Base-by-base conservation (phyloP, 2,888 invertebrate species). In the Drosophila aldrichi region DNA sequence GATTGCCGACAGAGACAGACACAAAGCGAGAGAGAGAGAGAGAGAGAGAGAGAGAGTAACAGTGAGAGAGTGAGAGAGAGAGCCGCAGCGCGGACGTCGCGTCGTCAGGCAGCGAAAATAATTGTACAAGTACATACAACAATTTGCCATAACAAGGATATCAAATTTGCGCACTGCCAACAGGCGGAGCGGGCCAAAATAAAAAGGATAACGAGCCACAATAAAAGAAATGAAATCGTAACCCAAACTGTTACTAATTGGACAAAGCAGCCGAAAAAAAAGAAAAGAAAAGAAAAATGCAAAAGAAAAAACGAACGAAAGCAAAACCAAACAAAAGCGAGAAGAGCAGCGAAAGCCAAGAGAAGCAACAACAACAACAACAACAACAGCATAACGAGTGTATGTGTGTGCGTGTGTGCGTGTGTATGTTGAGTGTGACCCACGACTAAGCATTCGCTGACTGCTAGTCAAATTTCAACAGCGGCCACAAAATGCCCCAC, bases 201-300 rank as follows among this genome's bases (percentile, higher is more conserved):
- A 86, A 88, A 88, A 87, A 86, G 90, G 90, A 88, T 88, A 88
- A 88, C 87, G 87, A 88, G 90, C 78, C 81, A 90, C 87, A 88
- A 88, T 88, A 90, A 90, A 86, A 88, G 88, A 90, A 88, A 82
- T 85, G 78, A 79, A 81, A 90, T 84, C 88, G 88, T 82, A 89
- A 78, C 76, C 89, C 82, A 79, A 79, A 80, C 79, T 81, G 82
- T 82, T 82, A 84, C 86, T 90, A 91, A 90, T 91, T 91, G 90
- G 84, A 90, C 81, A 89, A 90, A 91, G 88, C 78, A 81, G 80
- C 82, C 82, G 64, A 69, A 70, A 69, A 49, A 67, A 62, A 65
- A 38, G n/a, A n/a, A 22, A 22, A 7, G 4, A 9, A 4, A 29
- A 5, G 10, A 48, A 29, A 25, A 25, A 25, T 25, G 25, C 25